phyloP scores from a whole-genome alignment of 2,113 vertebrate species.

The Poecilia latipinna region DNA sequence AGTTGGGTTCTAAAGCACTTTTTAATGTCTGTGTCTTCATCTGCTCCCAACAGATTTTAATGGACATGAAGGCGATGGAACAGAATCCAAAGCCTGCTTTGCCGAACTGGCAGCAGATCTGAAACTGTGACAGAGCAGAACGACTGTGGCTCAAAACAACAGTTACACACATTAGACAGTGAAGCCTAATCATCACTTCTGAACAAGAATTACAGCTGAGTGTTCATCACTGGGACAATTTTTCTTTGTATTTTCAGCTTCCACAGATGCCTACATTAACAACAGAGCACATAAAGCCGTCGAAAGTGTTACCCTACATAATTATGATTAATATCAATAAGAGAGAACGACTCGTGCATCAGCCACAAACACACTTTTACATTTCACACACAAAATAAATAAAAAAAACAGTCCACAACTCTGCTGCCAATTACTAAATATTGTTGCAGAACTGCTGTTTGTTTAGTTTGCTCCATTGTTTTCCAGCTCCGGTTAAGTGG shows the following conservation, averaged over 20 bases:
- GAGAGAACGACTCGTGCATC: constrained; percentile 34
- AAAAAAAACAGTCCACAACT: constrained; percentile 55
- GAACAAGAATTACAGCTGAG: constrained; percentile 31
- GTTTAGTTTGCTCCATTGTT: constrained; percentile 71
- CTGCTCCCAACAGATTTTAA: constrained; percentile 54
- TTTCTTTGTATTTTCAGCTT: constrained; percentile 26
- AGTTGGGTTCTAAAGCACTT: constrained; percentile 55
- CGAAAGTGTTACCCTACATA: constrained; percentile 33
- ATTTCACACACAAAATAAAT: constrained; percentile 32
- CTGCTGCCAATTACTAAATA: constrained; percentile 67
- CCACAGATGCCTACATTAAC: constrained; percentile 28
- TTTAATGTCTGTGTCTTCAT: constrained; percentile 53
- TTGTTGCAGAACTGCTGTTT: constrained; percentile 52
- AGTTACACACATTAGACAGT: constrained; percentile 25
- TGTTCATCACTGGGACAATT: constrained; percentile 13
- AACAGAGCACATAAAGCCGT: constrained; percentile 21
- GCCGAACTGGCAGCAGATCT: constrained; percentile 13
- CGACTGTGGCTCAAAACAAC: constrained; percentile 15
- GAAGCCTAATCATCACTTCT: constrained; percentile 8
- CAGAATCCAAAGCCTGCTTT: constrained; percentile 27
- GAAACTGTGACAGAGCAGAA: constrained; percentile 18
- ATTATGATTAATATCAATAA: constrained; percentile 53
- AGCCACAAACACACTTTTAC: constrained; percentile 45
- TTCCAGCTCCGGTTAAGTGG: constrained; percentile 71
- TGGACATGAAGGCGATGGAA: constrained; percentile 34